Conservation (phyloP, 2,113 vertebrate species). For the Sorex araneus region DNA sequence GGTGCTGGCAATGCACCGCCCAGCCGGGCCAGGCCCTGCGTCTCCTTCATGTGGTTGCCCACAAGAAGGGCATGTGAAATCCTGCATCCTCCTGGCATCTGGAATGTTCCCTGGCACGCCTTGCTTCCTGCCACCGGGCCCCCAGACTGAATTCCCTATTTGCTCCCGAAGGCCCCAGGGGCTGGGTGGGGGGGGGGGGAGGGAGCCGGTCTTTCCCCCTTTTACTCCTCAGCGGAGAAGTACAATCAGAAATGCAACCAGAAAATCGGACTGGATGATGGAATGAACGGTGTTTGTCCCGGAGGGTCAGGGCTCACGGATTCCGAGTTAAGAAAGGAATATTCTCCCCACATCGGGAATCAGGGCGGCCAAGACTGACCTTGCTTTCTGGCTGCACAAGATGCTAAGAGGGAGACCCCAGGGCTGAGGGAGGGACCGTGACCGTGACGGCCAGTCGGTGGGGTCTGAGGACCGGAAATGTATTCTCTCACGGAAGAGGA, state of each 20-base stretch:
- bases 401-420: neutral
- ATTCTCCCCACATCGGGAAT: neutral
- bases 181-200: neutral
- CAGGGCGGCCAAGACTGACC: neutral
- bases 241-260: neutral
- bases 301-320: neutral
- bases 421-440: neutral
- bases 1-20: neutral
- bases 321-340: neutral
- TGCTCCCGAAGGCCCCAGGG: neutral
- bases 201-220: neutral
- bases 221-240: neutral
- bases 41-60: neutral
- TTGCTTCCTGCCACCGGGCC: neutral
- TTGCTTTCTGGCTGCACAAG: neutral
- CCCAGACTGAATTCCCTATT: neutral
- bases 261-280: neutral
- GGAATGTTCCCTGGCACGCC: constrained; percentile 19
- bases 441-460: neutral
- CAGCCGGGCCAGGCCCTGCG: neutral
- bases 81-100: neutral
- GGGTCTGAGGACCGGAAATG: neutral
- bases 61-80: neutral
- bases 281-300: neutral
- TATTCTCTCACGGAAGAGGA: neutral